Evolutionary conservation across 2,888 invertebrate genomes (phyloP).

Genomic region (Gnatocerus cornutus): DNA sequence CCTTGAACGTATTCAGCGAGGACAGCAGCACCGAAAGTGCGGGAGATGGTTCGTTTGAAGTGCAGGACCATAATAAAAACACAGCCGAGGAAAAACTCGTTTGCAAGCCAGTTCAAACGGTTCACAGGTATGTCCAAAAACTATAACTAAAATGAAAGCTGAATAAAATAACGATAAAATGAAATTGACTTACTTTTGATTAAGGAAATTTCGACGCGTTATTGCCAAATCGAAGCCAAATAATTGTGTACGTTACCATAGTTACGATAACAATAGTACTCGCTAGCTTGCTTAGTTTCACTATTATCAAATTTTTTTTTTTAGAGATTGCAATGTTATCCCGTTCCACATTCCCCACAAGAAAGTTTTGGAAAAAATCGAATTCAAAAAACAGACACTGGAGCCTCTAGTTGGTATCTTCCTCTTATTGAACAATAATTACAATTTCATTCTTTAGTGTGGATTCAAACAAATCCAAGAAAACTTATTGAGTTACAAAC

Average conservation of each 20-base stretch:
- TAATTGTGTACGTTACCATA: constrained; percentile 2
- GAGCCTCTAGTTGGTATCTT: constrained; percentile 75
- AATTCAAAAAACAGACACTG: constrained; percentile 73
- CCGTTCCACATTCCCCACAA: constrained; percentile 76
- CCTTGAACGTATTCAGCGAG: neutral
- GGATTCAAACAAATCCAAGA: constrained; percentile 40
- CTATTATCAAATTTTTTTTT: neutral
- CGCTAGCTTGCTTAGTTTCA: neutral
- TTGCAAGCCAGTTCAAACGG: constrained; percentile 35
- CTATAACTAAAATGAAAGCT: neutral
- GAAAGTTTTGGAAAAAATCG: constrained; percentile 77
- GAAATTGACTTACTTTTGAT: constrained; percentile 11
- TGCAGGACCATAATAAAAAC: constrained; percentile 1
- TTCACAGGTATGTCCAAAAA: constrained; percentile 27
- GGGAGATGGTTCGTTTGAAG: neutral
- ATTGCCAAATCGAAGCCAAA: neutral
- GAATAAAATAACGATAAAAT: neutral
- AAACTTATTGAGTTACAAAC: constrained; percentile 20
- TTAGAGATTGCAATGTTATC: constrained; percentile 65
- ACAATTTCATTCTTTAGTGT: constrained; percentile 22
- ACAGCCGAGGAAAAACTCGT: constrained; percentile 29
- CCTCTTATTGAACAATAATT: neutral
- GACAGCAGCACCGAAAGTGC: constrained; percentile 1
- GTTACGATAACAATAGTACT: neutral
- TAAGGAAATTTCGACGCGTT: constrained; percentile 6